Conservation (phyloP, 2,797 vertebrate genomes). For the Fratercula arctica region DNA sequence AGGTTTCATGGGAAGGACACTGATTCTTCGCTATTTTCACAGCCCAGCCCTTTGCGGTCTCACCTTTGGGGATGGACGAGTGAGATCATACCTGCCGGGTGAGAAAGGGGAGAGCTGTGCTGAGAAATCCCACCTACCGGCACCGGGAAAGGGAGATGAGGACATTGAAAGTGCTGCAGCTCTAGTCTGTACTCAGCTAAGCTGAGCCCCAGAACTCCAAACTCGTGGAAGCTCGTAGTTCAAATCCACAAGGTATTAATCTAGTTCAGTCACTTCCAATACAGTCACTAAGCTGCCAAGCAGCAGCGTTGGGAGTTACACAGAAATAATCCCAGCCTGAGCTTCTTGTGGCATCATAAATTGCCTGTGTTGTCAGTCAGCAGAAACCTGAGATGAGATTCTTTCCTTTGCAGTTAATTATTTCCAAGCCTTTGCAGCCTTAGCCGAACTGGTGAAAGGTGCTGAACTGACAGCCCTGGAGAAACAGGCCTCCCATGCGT, state of each 20-base stretch:
- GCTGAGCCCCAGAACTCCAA: not conserved
- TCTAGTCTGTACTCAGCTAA: not conserved
- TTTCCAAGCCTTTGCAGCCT: slow-evolving; percentile 34
- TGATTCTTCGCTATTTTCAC: not conserved
- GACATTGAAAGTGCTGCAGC: not conserved
- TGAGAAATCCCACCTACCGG: not conserved
- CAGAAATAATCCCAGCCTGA: slow-evolving; percentile 36
- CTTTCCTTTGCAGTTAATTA: slow-evolving; percentile 43
- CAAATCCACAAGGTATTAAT: slow-evolving; percentile 8
- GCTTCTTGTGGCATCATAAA: slow-evolving; percentile 58
- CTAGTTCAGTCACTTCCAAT: slow-evolving; percentile 11
- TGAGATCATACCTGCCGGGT: not conserved
- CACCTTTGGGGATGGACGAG: not conserved
- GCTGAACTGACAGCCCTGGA: not conserved
- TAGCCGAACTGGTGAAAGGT: not conserved
- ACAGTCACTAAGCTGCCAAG: slow-evolving; percentile 33
- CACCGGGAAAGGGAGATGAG: not conserved
- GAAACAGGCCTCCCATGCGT: not conserved
- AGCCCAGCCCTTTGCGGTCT: not conserved
- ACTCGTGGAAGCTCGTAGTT: not conserved
- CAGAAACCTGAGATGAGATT: slow-evolving; percentile 31
- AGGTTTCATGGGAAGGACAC: not conserved
- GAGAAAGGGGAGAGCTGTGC: not conserved
- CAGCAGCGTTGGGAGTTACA: slow-evolving; percentile 33
- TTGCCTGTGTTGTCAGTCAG: slow-evolving; percentile 41